Evolutionary conservation across 2,888 invertebrate genomes (phyloP).

Genomic region (Theodoxus fluviatilis): DNA sequence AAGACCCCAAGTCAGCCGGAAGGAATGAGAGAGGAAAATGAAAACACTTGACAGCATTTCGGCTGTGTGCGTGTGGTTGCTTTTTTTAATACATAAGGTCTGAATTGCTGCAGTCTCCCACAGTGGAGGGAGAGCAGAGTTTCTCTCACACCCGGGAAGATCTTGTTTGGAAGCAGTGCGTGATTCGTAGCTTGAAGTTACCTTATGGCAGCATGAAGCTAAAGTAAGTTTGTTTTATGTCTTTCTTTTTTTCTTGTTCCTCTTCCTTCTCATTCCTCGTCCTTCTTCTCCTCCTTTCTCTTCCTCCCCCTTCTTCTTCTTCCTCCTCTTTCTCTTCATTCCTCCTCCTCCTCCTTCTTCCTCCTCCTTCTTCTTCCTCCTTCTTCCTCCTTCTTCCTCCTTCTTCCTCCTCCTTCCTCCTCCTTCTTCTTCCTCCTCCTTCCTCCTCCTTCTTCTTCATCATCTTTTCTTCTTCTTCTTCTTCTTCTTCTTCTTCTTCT

Average conservation of each 20-base stretch:
- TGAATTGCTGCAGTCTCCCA: too few species aligned
- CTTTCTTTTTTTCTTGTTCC: not conserved
- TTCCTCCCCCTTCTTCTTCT: not conserved
- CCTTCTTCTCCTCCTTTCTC: not conserved
- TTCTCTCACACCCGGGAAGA: too few species aligned
- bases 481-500: not conserved
- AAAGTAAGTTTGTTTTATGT: not conserved
- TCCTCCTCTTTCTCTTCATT: not conserved
- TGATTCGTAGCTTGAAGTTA: too few species aligned
- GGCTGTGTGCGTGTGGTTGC: too few species aligned
- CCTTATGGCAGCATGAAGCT: too few species aligned
- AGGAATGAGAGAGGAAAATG: too few species aligned
- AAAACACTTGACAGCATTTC: too few species aligned
- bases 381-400: not conserved
- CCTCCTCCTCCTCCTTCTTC: not conserved
- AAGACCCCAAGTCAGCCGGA: too few species aligned
- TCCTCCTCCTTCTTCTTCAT: not conserved
- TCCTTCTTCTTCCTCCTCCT: not conserved
- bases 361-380: not conserved
- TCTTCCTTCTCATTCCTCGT: not conserved
- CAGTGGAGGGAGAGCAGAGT: too few species aligned
- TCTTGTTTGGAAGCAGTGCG: too few species aligned
- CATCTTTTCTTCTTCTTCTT: not conserved
- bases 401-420: not conserved
- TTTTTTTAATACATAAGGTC: too few species aligned